Evolutionary conservation across 2,888 invertebrate genomes (phyloP).

Genomic region (Pyrrhosoma nymphula): DNA sequence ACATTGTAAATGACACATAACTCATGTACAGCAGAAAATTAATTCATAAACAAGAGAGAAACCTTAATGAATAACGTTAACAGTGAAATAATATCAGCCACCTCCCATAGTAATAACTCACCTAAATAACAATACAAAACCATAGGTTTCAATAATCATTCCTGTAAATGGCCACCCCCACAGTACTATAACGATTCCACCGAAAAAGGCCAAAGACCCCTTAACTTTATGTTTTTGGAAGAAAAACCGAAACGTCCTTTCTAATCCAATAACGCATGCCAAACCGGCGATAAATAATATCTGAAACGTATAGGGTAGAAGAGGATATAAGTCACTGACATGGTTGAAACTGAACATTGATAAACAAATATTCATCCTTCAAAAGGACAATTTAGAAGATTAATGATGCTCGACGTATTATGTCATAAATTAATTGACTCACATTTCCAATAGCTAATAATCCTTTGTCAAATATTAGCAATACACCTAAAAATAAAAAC

Average conservation of each 20-base stretch:
- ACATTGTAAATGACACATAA: constrained; percentile 34
- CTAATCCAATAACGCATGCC: constrained; percentile 96
- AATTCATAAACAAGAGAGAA: not conserved
- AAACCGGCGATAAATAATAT: constrained; percentile 97
- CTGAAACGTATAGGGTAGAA: constrained; percentile 81
- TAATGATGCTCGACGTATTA: not conserved
- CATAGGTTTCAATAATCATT: constrained; percentile 97
- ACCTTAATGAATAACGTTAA: not conserved
- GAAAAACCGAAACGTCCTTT: constrained; percentile 97
- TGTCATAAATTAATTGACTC: constrained; percentile 78
- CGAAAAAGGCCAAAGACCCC: constrained; percentile 93
- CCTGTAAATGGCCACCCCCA: constrained; percentile 98
- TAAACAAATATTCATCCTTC: not conserved
- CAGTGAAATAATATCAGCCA: not conserved
- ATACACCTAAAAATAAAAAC: constrained; percentile 95
- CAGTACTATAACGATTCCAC: constrained; percentile 94
- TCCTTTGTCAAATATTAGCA: constrained; percentile 97
- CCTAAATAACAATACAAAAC: constrained; percentile 88
- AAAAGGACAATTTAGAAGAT: too few species aligned
- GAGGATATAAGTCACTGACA: constrained; percentile 58
- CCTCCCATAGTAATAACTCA: constrained; percentile 73
- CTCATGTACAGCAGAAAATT: too few species aligned
- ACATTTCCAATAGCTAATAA: constrained; percentile 99
- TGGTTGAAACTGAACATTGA: constrained; percentile 5
- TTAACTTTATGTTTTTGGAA: constrained; percentile 97